phyloP scores from a whole-genome alignment of 1,140 invertebrate genomes.

The Eulimnadia texana region DNA sequence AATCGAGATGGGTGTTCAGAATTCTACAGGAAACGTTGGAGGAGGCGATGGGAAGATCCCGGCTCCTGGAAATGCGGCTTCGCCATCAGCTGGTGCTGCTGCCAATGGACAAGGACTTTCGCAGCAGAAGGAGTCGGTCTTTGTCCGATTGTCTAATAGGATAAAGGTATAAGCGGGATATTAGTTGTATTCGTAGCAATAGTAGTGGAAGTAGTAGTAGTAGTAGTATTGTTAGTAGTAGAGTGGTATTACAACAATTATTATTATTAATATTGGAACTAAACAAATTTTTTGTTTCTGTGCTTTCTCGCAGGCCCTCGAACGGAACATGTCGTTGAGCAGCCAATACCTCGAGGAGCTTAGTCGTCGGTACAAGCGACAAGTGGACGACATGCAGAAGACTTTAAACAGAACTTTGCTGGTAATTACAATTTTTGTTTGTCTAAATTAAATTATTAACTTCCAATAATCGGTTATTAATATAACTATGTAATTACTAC shows the following conservation, averaged over 20 bases:
- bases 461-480: too few relatives aligned
- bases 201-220: too few relatives aligned
- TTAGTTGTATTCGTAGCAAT: too few relatives aligned
- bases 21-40: background rate
- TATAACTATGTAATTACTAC: too few relatives aligned
- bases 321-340: conserved; percentile 90
- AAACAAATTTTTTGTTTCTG: too few relatives aligned
- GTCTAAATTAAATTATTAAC: too few relatives aligned
- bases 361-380: conserved; percentile 83
- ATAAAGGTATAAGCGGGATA: too few relatives aligned
- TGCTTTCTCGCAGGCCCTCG: too few relatives aligned
- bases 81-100: conserved; percentile 1
- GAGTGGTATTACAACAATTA: too few relatives aligned
- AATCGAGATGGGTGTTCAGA: background rate
- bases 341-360: conserved; percentile 90
- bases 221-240: too few relatives aligned
- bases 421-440: conserved; percentile 33
- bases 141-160: conserved; percentile 83
- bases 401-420: conserved; percentile 66
- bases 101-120: conserved; percentile 27
- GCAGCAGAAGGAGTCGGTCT: conserved; percentile 81
- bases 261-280: too few relatives aligned
- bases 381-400: conserved; percentile 86
- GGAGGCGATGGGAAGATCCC: background rate
- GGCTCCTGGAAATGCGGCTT: background rate